A percentile compares a stretch with the other conserved stretches of the same genome.
phyloP scores from a whole-genome alignment of 2,797 vertebrate genomes.

The Protosalanx chinensis region DNA sequence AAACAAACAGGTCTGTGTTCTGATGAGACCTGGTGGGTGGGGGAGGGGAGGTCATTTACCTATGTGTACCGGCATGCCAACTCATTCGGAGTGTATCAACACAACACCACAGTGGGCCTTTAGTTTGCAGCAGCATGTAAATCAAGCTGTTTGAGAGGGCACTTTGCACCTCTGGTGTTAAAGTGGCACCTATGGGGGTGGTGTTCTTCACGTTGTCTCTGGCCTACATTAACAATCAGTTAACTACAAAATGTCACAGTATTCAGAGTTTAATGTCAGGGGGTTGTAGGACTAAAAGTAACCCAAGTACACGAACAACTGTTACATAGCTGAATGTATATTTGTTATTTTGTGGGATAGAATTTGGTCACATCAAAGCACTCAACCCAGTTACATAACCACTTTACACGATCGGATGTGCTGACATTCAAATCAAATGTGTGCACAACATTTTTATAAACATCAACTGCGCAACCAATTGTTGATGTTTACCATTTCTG shows the following conservation, averaged over 20 bases:
- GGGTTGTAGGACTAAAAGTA: background rate
- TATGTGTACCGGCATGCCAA: conserved; percentile 15
- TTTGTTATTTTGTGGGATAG: background rate
- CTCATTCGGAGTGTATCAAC: conserved; percentile 30
- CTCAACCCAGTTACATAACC: background rate
- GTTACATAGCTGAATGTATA: background rate
- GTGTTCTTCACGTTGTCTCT: too few relatives aligned
- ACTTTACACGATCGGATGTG: too few relatives aligned
- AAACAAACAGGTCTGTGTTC: conserved; percentile 10
- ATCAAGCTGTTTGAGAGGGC: conserved; percentile 38
- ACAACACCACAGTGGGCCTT: conserved; percentile 48
- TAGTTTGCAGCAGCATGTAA: conserved; percentile 32
- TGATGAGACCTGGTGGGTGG: conserved; percentile 22
- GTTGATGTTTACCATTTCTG: background rate
- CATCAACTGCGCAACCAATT: background rate
- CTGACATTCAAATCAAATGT: conserved; percentile 3
- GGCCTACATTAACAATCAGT: too few relatives aligned
- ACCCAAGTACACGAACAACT: background rate
- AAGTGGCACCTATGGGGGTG: conserved; percentile 43
- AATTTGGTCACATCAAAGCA: background rate
- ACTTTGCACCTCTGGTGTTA: conserved; percentile 48
- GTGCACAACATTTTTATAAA: conserved; percentile 4
- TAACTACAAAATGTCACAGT: too few relatives aligned
- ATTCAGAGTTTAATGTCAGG: too few relatives aligned
- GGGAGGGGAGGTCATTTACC: conserved; percentile 23